Base-by-base conservation (phyloP, 2,797 vertebrate species). In the Muraenolepis orangiensis region DNA sequence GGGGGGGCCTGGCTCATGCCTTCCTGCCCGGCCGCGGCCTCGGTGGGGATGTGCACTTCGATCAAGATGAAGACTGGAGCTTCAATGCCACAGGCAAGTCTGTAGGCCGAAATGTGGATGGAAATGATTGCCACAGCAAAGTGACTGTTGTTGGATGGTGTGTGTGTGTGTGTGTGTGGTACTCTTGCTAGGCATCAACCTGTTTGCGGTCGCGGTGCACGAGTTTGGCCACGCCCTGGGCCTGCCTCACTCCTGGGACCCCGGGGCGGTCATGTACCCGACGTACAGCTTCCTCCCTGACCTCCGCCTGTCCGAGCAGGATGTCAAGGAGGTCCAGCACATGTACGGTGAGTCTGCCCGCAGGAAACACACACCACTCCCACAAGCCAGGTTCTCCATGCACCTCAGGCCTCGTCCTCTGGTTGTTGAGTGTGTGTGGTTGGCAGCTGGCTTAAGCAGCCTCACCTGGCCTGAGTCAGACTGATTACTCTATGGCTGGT, bases 211-310 rank as follows among this genome's bases (percentile, higher is more conserved):
- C 72, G 94, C 95, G 23, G 94, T 93, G 72, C 96, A 97, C 81
- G 96, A 96, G 80, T 94, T 98, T 77, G 96, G 95, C 28, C 96
- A 97, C 16, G 94, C 95, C 0, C 85, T 98, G 26, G 96, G 95
- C 36, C 93, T 98, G 3, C 81, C 91, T 18, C 95, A 97, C 84
- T 95, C 96, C 3, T 87, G 91, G 71, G 95, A 97, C 74, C 95
- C 93, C 0, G 96, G 96, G 26, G 94, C 95, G 0, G 80, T 96
- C 74, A 97, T 97, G 96, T 97, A 92, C 84, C 96, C 96, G n/a
- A 78, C 94, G 70, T 96, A 97, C 77, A 95, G 93, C 74, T 95
- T 95, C 78, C 91, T 85, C 4, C 90, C 93, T 71, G 92, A 92
- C 6, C 91, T 95, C 36, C 70, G 92, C 38, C 95, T 97, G 70